Conservation (phyloP, 2,888 invertebrate genomes). For the Acrobasis repandana region DNA sequence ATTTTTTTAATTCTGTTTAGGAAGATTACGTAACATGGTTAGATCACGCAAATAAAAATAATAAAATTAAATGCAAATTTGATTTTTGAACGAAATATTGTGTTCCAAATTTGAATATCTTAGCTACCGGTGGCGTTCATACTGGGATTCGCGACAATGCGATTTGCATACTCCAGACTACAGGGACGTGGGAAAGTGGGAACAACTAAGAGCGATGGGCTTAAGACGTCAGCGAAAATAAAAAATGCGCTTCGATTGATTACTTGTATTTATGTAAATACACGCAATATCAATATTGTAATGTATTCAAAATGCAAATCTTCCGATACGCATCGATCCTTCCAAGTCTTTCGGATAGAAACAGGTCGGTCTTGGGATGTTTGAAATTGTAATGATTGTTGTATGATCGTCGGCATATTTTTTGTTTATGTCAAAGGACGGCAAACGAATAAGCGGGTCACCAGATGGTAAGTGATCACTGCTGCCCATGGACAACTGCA, state of each 20-base stretch:
- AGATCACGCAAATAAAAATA: not conserved
- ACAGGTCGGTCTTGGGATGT: constrained; percentile 9
- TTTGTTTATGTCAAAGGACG: too few species aligned
- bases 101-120: constrained; percentile 56
- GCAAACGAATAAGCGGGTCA: too few species aligned
- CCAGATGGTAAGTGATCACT: too few species aligned
- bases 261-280: constrained; percentile 57
- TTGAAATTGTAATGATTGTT: constrained; percentile 7
- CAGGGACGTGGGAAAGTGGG: constrained; percentile 58
- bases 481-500: too few species aligned
- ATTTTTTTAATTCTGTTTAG: too few species aligned
- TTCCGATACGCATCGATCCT: constrained; percentile 52
- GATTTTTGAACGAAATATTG: constrained; percentile 37
- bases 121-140: constrained; percentile 52
- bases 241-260: constrained; percentile 52
- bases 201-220: constrained; percentile 21
- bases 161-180: constrained; percentile 56
- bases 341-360: constrained; percentile 39
- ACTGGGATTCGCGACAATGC: constrained; percentile 39
- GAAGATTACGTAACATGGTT: too few species aligned
- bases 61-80: constrained; percentile 12
- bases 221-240: constrained; percentile 24
- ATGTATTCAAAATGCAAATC: constrained; percentile 49
- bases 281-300: constrained; percentile 41
- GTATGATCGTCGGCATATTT: not conserved